phyloP scores from a whole-genome alignment of 2,113 vertebrate species.

The Thunnus maccoyii region DNA sequence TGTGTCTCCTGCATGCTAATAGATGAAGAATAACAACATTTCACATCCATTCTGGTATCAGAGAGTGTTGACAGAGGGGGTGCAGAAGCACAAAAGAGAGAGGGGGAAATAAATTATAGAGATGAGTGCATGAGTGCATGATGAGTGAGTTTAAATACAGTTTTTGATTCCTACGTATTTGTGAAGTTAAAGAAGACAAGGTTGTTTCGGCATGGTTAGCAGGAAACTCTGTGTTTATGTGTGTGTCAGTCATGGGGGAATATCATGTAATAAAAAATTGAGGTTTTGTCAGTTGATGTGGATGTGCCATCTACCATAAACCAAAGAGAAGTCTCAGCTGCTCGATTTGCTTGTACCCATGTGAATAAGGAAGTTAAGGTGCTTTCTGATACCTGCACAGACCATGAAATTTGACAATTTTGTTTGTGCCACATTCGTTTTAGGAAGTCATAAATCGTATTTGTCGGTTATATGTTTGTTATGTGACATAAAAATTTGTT shows the following conservation, averaged over 20 bases:
- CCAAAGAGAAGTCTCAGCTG: conserved; percentile 27
- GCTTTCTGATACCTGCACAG: conserved; percentile 28
- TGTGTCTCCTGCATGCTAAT: conserved; percentile 61
- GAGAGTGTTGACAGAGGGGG: conserved; percentile 41
- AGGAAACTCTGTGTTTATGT: background rate
- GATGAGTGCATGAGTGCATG: conserved; percentile 17
- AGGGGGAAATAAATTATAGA: conserved; percentile 12
- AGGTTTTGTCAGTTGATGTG: conserved; percentile 20
- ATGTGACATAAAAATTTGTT: conserved; percentile 20
- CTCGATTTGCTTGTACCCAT: conserved; percentile 15
- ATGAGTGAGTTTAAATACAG: conserved; percentile 5
- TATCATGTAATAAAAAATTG: conserved; percentile 5
- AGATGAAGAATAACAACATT: conserved; percentile 36
- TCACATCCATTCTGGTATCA: conserved; percentile 53
- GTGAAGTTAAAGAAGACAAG: conserved; percentile 20
- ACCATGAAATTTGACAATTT: conserved; percentile 66
- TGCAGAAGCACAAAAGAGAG: background rate
- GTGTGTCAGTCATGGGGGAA: conserved; percentile 17
- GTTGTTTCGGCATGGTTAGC: background rate
- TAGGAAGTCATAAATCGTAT: conserved; percentile 54
- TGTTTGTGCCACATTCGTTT: conserved; percentile 59
- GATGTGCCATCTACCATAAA: conserved; percentile 35
- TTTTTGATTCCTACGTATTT: conserved; percentile 35
- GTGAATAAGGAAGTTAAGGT: conserved; percentile 31
- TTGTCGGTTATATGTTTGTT: conserved; percentile 20